Base-by-base conservation (phyloP, 2,888 invertebrate genomes). In the Metellina segmentata region DNA sequence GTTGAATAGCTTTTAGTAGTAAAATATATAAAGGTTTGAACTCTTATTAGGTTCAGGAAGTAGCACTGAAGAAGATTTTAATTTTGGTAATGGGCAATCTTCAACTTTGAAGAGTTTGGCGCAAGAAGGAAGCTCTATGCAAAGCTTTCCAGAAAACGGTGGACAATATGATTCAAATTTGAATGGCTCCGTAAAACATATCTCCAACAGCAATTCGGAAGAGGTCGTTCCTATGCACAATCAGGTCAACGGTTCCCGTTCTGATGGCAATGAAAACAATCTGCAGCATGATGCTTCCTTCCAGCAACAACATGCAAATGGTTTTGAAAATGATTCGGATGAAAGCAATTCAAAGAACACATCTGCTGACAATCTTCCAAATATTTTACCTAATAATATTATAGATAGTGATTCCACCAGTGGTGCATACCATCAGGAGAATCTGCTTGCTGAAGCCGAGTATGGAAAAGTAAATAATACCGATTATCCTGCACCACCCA, bases 11-110 rank as follows among this genome's bases (percentile, higher is more conserved):
- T 34, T 34, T 34, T 34, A 34, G 34, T 34, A 34, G 34, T 34
- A 34, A 34, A 2, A 34, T 69, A 34, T 34, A 34, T 34, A 4
- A 34, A 34, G 34, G 34, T 34, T 34, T 34, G 1, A 34, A 34
- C 34, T 34, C 34, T 34, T 34, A 79, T 34, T 70, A 87, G 79
- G 79, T 74, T 88, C 61, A 34, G 81, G 75, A 34, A 81, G 81
- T 74, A 88, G 72, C 11, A 81, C 81, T 53, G 87, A 88, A 74
- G 81, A 88, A 53, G 72, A 81, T n/a, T 70, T 85, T 16, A 74
- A 75, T 75, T 16, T 85, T 61, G 61, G 61, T n/a, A 82, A 82
- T 82, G 82, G 82, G 13, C 85, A 85, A 75, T 51, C 16, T 51
- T 13, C 9, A 72, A 52, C 20, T 19, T 82, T 5, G 51, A 82